Evolutionary conservation across 2,888 invertebrate species (phyloP).

Genomic region (Xestobium rufovillosum): DNA sequence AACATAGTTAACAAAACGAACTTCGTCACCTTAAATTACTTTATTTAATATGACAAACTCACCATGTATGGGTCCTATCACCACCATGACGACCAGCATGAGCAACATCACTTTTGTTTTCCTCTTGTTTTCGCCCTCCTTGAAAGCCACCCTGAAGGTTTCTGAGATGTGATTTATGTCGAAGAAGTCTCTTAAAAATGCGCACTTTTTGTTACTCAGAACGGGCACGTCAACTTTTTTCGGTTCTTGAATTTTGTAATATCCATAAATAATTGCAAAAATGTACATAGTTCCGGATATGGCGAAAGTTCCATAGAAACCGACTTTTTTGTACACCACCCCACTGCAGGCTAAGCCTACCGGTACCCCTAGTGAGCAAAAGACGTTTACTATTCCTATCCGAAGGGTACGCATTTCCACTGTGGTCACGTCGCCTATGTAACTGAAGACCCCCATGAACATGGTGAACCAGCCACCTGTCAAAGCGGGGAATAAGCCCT

Average conservation of each 20-base stretch:
- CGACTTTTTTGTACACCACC: conserved; percentile 65
- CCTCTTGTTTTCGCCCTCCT: conserved; percentile 65
- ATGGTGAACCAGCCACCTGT: conserved; percentile 84
- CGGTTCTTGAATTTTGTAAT: conserved; percentile 63
- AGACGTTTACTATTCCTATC: conserved; percentile 82
- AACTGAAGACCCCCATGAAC: conserved; percentile 87
- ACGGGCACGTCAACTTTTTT: conserved; percentile 48
- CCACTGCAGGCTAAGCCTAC: conserved; percentile 86
- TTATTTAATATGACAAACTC: too few relatives aligned
- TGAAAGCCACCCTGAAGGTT: conserved; percentile 73
- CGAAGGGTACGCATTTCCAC: conserved; percentile 75
- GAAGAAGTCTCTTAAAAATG: conserved; percentile 63
- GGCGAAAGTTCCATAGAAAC: conserved; percentile 76
- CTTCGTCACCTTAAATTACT: too few relatives aligned
- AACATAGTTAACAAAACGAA: too few relatives aligned
- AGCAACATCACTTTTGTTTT: conserved; percentile 67
- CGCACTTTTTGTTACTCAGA: conserved; percentile 45
- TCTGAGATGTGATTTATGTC: conserved; percentile 68
- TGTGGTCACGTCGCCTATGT: conserved; percentile 79
- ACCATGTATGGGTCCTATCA: conserved; percentile 82
- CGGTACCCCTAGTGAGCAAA: conserved; percentile 80
- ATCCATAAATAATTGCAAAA: conserved; percentile 66
- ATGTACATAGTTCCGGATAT: conserved; percentile 69
- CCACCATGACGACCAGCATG: conserved; percentile 75
- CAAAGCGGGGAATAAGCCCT: conserved; percentile 73